Base-by-base conservation (phyloP, 2,888 invertebrate species). In the Proisotoma minuta region DNA sequence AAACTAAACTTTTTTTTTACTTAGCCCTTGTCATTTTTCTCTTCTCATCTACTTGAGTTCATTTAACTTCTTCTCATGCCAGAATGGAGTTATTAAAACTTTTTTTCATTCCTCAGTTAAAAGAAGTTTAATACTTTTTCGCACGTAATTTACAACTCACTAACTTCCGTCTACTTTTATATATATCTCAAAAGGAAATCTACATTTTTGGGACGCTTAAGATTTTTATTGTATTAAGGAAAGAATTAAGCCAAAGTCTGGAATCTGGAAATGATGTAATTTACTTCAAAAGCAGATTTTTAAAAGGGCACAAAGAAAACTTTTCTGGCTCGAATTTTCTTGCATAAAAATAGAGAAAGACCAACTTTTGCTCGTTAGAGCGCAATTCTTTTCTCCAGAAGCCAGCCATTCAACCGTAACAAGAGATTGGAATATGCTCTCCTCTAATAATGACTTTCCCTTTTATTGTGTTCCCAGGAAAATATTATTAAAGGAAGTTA, bases 131-230 rank as follows among this genome's bases (percentile, higher is more conserved):
- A 4, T 43, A 15, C 20, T 43, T 43, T 43, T 43, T 43, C 43
- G 43, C 43, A 43, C 43, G 43, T 43, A 43, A 43, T 43, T 43
- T 43, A 43, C 43, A 43, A 43, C 43, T 43, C 43, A 43, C n/a
- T n/a, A n/a, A n/a, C 20, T 43, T 43, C 43, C 15, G 18, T 43
- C 43, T 4, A 43, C 43, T 43, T 43, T n/a, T n/a, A n/a, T n/a
- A n/a, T n/a, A n/a, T 20, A 43, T 43, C 43, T n/a, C 43, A n/a
- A n/a, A 43, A 43, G 43, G 43, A 43, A 43, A 43, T 43, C 43
- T 43, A 20, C 43, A 43, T 43, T 43, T 20, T 43, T 43, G n/a
- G n/a, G n/a, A n/a, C n/a, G n/a, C n/a, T n/a, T n/a, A 20, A 43
- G 43, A 43, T 43, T 43, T 43, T 43, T 43, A 43, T 43, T 43